Conservation (phyloP, 2,113 vertebrate genomes). For the Mohoua ochrocephala region DNA sequence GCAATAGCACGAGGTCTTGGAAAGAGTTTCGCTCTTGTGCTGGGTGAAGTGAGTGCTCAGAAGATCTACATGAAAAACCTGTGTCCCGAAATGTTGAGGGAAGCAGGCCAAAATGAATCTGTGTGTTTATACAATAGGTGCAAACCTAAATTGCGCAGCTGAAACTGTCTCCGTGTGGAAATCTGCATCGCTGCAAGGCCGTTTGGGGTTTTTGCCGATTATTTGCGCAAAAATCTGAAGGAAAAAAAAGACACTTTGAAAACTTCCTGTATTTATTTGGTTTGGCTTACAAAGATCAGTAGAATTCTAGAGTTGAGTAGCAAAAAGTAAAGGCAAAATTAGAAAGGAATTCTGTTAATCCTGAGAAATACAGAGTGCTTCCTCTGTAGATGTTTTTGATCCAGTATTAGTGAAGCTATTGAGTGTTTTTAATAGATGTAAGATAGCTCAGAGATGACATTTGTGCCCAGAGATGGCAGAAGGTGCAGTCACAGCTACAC, state of each 20-base stretch:
- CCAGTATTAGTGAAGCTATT: neutral
- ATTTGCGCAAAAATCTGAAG: neutral
- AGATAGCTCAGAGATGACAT: neutral
- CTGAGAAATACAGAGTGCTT: neutral
- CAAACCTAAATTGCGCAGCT: neutral
- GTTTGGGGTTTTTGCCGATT: neutral
- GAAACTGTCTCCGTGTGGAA: neutral
- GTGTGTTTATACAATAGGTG: neutral
- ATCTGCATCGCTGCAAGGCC: neutral
- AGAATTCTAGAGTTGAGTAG: neutral
- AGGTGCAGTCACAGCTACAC: fast-evolving
- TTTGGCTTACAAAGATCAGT: neutral
- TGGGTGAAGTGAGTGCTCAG: neutral
- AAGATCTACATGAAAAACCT: neutral
- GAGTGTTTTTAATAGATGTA: neutral
- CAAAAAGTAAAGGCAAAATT: neutral
- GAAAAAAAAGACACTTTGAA: neutral
- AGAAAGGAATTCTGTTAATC: neutral
- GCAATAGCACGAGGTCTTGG: fast-evolving
- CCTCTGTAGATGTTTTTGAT: neutral
- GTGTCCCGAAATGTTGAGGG: neutral
- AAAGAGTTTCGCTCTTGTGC: neutral
- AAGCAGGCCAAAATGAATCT: neutral
- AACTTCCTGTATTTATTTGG: neutral
- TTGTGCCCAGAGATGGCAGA: neutral